A percentile compares a stretch with the other conserved stretches of the same genome.
Evolutionary conservation across 2,888 invertebrate species (phyloP).

Genomic region (Microctonus aethiopoides): DNA sequence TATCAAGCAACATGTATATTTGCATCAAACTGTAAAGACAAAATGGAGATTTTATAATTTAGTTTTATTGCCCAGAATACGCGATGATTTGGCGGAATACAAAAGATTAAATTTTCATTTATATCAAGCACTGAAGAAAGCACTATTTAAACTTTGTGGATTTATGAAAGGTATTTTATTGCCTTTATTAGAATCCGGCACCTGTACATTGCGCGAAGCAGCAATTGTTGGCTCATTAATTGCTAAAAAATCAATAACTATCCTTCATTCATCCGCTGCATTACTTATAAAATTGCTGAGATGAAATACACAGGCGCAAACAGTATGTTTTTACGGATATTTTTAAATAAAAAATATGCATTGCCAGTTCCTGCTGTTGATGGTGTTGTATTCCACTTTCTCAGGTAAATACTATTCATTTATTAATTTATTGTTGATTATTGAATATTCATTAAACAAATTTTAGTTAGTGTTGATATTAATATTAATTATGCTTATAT

Average conservation of each 20-base stretch:
- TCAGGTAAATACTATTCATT: constrained; percentile 74
- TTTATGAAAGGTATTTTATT: constrained; percentile 94
- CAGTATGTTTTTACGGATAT: constrained; percentile 92
- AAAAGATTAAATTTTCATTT: constrained; percentile 96
- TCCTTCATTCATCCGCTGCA: constrained; percentile 96
- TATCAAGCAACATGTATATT: constrained; percentile 96
- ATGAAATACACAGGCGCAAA: constrained; percentile 98
- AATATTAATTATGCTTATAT: constrained; percentile 34
- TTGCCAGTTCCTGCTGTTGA: constrained; percentile 95
- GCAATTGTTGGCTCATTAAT: constrained; percentile 94
- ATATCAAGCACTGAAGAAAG: constrained; percentile 92
- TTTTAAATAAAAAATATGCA: constrained; percentile 98
- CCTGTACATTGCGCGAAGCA: constrained; percentile 95
- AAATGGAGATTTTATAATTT: constrained; percentile 94
- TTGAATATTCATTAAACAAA: not conserved
- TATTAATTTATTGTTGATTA: not conserved
- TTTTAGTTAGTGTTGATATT: constrained; percentile 11
- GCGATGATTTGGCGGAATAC: constrained; percentile 96
- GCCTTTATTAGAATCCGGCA: constrained; percentile 85
- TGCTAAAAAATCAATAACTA: constrained; percentile 91
- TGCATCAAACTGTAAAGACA: constrained; percentile 94
- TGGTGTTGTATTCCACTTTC: constrained; percentile 92
- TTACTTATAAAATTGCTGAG: constrained; percentile 93
- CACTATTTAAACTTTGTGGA: constrained; percentile 96
- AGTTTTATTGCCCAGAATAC: constrained; percentile 89